phyloP scores from a whole-genome alignment of 92 coral and sea anemone genomes.

The Epizoanthus stellaris region DNA sequence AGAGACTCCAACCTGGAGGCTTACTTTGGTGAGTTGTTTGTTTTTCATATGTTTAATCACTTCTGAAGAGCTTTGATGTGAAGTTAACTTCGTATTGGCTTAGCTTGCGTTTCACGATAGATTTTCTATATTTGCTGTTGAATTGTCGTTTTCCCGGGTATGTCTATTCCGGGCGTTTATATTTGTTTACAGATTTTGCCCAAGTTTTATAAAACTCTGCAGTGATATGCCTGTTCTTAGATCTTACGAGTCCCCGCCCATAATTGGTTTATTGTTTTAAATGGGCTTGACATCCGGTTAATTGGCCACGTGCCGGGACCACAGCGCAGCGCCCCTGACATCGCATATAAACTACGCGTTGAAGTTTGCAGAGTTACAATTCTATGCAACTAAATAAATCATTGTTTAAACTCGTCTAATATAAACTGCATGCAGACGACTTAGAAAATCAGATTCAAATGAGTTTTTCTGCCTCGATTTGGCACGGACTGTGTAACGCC shows the following conservation, averaged over 20 bases:
- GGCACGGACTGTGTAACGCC: constrained; percentile 4
- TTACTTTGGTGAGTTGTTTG: constrained; percentile 31
- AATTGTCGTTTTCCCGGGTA: constrained; percentile 18
- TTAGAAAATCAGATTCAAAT: neutral
- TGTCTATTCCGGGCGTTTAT: constrained; percentile 27
- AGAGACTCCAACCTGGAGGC: constrained; percentile 45
- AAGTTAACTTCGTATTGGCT: neutral
- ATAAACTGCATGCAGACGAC: neutral
- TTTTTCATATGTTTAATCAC: neutral
- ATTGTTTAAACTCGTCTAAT: too few relatives aligned
- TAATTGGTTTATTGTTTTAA: constrained; percentile 48
- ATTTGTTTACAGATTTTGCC: constrained; percentile 34
- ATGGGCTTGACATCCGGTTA: constrained; percentile 50
- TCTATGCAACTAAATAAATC: neutral
- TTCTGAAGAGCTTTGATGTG: neutral
- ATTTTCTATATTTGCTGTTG: constrained; percentile 27
- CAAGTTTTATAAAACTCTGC: constrained; percentile 23
- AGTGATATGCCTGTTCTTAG: constrained; percentile 30
- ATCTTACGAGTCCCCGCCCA: constrained; percentile 40
- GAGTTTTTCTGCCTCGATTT: neutral
- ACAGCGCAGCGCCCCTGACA: constrained; percentile 14
- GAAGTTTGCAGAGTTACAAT: neutral
- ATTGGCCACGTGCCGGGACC: constrained; percentile 46
- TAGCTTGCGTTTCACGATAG: neutral
- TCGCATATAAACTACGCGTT: neutral